Conservation (phyloP, 2,888 invertebrate species). For the Volucella inflata region DNA sequence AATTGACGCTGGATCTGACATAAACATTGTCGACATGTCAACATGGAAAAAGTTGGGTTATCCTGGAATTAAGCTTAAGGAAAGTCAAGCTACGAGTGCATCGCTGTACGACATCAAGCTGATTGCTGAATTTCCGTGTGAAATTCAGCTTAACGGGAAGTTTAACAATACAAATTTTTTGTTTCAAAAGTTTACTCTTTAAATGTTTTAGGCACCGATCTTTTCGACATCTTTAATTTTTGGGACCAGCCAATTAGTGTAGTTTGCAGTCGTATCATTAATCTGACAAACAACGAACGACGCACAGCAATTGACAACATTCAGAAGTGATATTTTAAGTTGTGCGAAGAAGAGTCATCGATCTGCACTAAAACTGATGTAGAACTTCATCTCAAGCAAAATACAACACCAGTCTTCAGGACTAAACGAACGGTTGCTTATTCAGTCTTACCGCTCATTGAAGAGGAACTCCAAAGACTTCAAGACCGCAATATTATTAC, state of each 20-base stretch:
- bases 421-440: slow-evolving; percentile 71
- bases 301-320: too few species aligned
- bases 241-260: slow-evolving; percentile 52
- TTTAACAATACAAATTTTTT: slow-evolving; percentile 15
- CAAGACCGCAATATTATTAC: slow-evolving; percentile 62
- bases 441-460: slow-evolving; percentile 58
- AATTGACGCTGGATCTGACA: slow-evolving; percentile 61
- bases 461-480: slow-evolving; percentile 57
- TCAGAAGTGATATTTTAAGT: slow-evolving; percentile 32
- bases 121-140: slow-evolving; percentile 35
- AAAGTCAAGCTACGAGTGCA: slow-evolving; percentile 23
- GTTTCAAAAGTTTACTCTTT: slow-evolving; percentile 47
- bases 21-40: slow-evolving; percentile 57
- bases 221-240: slow-evolving; percentile 55
- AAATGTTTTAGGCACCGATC: slow-evolving; percentile 58
- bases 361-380: slow-evolving; percentile 33
- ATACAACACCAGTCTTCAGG: slow-evolving; percentile 57
- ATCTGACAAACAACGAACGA: not conserved
- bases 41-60: slow-evolving; percentile 56
- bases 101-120: slow-evolving; percentile 21
- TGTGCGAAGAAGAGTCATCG: slow-evolving; percentile 34
- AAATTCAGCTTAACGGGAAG: slow-evolving; percentile 37
- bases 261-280: slow-evolving; percentile 2
- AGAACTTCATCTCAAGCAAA: slow-evolving; percentile 30
- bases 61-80: slow-evolving; percentile 15